A percentile compares a stretch with the other conserved stretches of the same genome.
Conservation (phyloP, 2,797 vertebrate genomes). For the Aplochiton taeniatus region DNA sequence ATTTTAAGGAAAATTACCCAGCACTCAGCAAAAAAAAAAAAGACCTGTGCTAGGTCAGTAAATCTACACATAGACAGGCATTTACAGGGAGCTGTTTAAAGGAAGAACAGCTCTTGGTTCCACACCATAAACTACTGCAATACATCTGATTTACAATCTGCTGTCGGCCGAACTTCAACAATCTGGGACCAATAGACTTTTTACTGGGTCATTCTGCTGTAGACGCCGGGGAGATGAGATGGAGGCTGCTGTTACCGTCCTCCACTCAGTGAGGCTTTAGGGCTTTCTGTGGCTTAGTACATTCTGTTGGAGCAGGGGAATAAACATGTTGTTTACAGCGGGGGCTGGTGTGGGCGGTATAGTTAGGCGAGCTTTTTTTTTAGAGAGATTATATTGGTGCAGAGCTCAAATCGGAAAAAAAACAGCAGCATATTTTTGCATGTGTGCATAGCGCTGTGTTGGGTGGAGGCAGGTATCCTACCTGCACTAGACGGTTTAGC, state of each 20-base stretch:
- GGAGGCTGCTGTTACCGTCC: not conserved
- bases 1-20: too few relatives aligned
- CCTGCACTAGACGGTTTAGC: too few relatives aligned
- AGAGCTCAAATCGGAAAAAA: constrained; percentile 1
- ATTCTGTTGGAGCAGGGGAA: constrained; percentile 35
- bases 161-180: not conserved
- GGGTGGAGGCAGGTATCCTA: too few relatives aligned
- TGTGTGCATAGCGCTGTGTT: constrained; percentile 3
- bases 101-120: not conserved
- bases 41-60: not conserved
- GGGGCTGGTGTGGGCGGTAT: constrained; percentile 33
- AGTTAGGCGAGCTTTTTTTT: constrained; percentile 39
- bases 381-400: constrained; percentile 34
- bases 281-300: constrained; percentile 25
- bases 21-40: not conserved
- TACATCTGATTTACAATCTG: not conserved
- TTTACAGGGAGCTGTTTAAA: constrained; percentile 4
- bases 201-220: not conserved
- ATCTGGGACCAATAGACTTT: not conserved
- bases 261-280: not conserved
- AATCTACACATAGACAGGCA: not conserved
- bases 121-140: constrained; percentile 2
- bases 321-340: constrained; percentile 26
- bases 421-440: too few relatives aligned
- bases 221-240: not conserved